These are phyloP conservation scores for Amphiprion ocellaris DNA, from an alignment of 2,113 vertebrate species.

Conservation along the genomic window DNA sequence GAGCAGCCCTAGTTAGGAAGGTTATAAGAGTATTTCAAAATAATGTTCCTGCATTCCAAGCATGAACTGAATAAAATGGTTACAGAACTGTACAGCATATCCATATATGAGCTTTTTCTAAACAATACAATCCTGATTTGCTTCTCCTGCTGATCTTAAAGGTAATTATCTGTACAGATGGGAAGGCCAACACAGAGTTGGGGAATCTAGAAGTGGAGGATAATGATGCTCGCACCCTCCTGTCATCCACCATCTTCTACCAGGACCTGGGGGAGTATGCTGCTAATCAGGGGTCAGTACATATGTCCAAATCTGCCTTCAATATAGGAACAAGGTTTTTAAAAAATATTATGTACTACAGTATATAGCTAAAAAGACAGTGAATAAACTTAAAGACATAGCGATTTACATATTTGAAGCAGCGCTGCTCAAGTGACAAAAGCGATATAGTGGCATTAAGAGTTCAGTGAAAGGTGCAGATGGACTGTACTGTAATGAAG, in stretches of 20 bases:
- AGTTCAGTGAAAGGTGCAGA: neutral
- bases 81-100: too few species aligned
- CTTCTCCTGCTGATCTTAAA: slow-evolving; percentile 62
- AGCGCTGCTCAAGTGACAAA: neutral
- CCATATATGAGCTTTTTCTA: neutral
- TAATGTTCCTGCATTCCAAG: neutral
- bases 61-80: neutral
- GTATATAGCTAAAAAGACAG: neutral
- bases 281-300: slow-evolving; percentile 75
- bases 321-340: neutral
- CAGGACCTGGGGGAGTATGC: slow-evolving; percentile 82
- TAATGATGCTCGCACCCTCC: slow-evolving; percentile 61
- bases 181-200: slow-evolving; percentile 84
- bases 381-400: neutral
- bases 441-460: neutral
- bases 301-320: neutral
- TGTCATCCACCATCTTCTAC: slow-evolving; percentile 85
- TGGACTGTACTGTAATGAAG: slow-evolving; percentile 6
- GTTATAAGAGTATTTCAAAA: neutral
- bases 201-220: slow-evolving; percentile 83
- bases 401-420: neutral
- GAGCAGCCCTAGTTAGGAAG: neutral
- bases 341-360: too few species aligned
- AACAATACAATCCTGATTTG: slow-evolving; percentile 16
- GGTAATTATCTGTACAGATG: slow-evolving; percentile 87